Evolutionary conservation across 2,888 invertebrate species (phyloP), one percentile per base, ranked within the genome.

Genomic region (Diplolepis rosae): DNA sequence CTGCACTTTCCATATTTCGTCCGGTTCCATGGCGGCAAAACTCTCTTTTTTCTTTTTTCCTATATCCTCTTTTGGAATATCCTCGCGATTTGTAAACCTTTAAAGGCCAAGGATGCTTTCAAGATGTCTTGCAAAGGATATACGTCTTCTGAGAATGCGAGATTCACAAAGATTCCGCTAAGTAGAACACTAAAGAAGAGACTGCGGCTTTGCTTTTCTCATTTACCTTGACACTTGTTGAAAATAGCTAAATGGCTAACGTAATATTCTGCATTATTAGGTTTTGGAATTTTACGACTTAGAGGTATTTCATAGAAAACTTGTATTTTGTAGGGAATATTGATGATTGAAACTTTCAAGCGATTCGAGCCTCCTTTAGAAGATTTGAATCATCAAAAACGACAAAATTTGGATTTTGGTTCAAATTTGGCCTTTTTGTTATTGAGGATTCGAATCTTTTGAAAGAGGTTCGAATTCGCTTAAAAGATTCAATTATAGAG

Each of bases 1-100:
- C 61, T 61, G 30, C 15, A 32, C 54, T 54, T 32, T 32, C 18
- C 30, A 61, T 13, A 61, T 39, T 61, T 61, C 32, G 56, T 32
- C 18, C 39, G 35, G 24, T 61, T 61, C 35, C 24, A 61, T n/a
- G 24, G 61, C 35, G 35, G 39, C 24, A 22, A 56, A 56, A 56
- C 35, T 30, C 24, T 61, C n/a, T 39, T 39, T 61, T 54, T 35
- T 30, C 11, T 32, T 39, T 61, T 39, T 54, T 9, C 54, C 35
- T 32, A 22, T 22, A 56, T 24, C 39, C 61, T 61, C 39, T 61
- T 45, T 45, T 18, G 9, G 9, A 45, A 32, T 61, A 35, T 56
- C 39, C 61, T 61, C n/a, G 35, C 39, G 24, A 61, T 39, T 39
- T 61, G 13, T 9, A 32, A 22, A 30, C 9, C 39, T 39, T 39